phyloP scores from a whole-genome alignment of 2,113 vertebrate species.

The Hypocryptadius cinnamomeus region DNA sequence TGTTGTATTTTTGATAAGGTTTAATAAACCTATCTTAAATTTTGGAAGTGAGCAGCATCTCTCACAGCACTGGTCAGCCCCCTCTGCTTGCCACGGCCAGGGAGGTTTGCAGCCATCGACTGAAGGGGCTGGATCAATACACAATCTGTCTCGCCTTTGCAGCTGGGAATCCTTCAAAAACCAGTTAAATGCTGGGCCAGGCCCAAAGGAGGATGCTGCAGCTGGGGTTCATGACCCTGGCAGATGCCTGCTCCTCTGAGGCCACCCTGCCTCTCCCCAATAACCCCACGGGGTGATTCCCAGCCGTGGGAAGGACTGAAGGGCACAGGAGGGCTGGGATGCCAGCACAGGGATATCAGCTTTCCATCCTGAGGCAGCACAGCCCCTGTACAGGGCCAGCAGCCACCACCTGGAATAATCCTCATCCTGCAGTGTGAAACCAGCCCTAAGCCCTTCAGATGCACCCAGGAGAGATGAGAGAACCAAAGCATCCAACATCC shows the following conservation, averaged over 20 bases:
- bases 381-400: rapidly evolving
- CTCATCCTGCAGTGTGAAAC: not conserved
- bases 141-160: not conserved
- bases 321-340: not conserved
- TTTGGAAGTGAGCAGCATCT: not conserved
- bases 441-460: not conserved
- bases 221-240: conserved; percentile 9
- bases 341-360: not conserved
- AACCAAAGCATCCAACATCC: not conserved
- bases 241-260: not conserved
- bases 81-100: not conserved
- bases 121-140: not conserved
- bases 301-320: not conserved
- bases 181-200: not conserved
- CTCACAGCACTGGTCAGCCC: no score
- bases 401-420: not conserved
- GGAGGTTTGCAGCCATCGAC: not conserved
- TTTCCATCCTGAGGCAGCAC: not conserved
- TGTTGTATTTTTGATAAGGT: not conserved
- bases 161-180: not conserved
- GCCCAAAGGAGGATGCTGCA: not conserved
- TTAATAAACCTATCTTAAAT: not conserved
- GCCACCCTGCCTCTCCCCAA: not conserved
- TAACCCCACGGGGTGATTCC: not conserved
- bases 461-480: not conserved